Percentiles rank a stretch among this genome's conserved stretches.
Conservation (phyloP, 2,797 vertebrate species). For the Pipistrellus pygmaeus region DNA sequence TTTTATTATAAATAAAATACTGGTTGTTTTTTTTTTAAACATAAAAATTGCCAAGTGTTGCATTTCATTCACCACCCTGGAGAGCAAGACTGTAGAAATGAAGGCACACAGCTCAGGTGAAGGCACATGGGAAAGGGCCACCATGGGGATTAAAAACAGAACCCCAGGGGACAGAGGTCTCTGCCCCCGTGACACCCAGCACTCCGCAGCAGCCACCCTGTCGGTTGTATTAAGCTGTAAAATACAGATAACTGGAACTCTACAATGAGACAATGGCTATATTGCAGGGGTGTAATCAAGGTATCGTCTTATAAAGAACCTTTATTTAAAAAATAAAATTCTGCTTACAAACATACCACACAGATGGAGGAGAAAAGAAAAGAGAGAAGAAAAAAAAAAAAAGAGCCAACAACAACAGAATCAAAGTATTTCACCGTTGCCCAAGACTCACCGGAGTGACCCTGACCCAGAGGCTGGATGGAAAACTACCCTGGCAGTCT, state of each 20-base stretch:
- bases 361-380: conserved; percentile 56
- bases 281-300: conserved; percentile 85
- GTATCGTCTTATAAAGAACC: conserved; percentile 84
- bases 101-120: conserved; percentile 87
- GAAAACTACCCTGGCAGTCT: neutral
- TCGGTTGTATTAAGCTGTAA: conserved; percentile 75
- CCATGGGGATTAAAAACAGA: conserved; percentile 75
- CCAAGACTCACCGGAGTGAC: neutral
- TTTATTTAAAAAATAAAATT: conserved; percentile 89
- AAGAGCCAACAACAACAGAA: conserved; percentile 56
- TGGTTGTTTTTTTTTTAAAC: conserved; percentile 90
- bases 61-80: conserved; percentile 89
- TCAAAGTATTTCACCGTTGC: neutral
- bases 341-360: conserved; percentile 85
- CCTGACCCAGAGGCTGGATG: neutral
- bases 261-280: conserved; percentile 86
- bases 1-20: conserved; percentile 99
- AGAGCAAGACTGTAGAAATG: conserved; percentile 88
- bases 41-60: conserved; percentile 93
- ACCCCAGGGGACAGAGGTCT: conserved; percentile 52
- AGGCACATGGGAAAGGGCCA: conserved; percentile 86
- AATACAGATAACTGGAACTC: conserved; percentile 85
- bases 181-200: conserved; percentile 50
- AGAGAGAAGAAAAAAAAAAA: neutral
- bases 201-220: conserved; percentile 82